Base-by-base conservation (phyloP, 2,888 invertebrate species). In the Bedellia somnulentella region DNA sequence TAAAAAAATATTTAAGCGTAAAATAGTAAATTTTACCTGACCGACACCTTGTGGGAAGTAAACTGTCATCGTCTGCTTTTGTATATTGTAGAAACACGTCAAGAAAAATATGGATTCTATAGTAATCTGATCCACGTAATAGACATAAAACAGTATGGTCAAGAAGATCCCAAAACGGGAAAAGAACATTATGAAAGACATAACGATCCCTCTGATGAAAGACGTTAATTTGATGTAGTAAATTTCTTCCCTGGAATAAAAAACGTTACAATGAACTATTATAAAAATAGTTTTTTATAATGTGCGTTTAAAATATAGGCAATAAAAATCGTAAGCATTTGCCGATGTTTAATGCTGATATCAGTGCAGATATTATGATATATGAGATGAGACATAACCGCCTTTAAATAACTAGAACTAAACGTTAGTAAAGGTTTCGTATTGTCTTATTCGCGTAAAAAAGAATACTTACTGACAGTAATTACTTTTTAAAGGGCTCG, bases 51-150 rank as follows among this genome's bases (percentile, higher is more conserved):
- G 78, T 5, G 81, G 80, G 45, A 90, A 86, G 47, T 84, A 86
- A 15, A 88, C 75, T 21, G 85, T 86, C 81, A 89, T 82, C 2
- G 84, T 81, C 43, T 84, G 80, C 37, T 87, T 80, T 17, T 88
- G 66, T 21, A 87, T 82, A 44, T 87, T 87, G 61, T 85, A 88
- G 43, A 86, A 82, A 13, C 87, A 82, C 3, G 86, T 82, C 15
- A 86, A 68, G 24, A 87, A 81, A 52, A 87, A 88, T 1, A 87
- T 85, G 50, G 82, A 81, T 53, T 87, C 85, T 2, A 87, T 84
- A 1, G 80, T 82, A 38, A 90, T 78, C 2, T 59, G 52, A 41
- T 81, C 73, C 6, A 82, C 85, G 15, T 70, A 61, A 2, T 83
- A 59, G 26, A 86, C 79, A 46, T 81, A 85, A 1, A 80, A 54